Conservation (phyloP, 2,888 invertebrate species). For the Spodoptera littoralis region DNA sequence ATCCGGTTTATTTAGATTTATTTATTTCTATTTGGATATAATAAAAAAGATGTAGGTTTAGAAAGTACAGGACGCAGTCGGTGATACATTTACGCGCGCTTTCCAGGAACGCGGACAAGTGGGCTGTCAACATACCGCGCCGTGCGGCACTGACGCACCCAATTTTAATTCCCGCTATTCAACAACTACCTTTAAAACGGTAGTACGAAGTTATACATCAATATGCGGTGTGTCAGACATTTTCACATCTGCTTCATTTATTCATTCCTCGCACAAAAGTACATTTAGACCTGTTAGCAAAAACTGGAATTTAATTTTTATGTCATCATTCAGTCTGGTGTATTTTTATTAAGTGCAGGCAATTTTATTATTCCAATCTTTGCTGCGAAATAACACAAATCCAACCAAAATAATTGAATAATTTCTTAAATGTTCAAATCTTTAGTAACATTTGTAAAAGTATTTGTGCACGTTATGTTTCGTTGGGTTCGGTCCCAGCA, state of each 20-base stretch:
- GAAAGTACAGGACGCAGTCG: slow-evolving; percentile 48
- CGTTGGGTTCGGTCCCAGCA: slow-evolving; percentile 55
- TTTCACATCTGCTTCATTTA: slow-evolving; percentile 35
- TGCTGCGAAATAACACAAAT: slow-evolving; percentile 2
- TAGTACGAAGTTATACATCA: slow-evolving; percentile 29
- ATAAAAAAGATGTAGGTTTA: slow-evolving; percentile 20
- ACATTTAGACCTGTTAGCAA: slow-evolving; percentile 11
- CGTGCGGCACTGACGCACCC: slow-evolving; percentile 49
- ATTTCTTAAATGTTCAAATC: neutral
- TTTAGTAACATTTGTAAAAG: slow-evolving; percentile 13
- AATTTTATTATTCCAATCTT: slow-evolving; percentile 16
- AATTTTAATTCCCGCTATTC: slow-evolving; percentile 59
- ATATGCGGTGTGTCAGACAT: slow-evolving; percentile 31
- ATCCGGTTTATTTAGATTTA: too few relatives aligned
- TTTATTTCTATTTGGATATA: neutral
- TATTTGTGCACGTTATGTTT: slow-evolving; percentile 49
- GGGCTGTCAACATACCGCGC: slow-evolving; percentile 51
- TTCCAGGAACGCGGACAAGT: slow-evolving; percentile 58
- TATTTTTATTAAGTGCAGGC: slow-evolving; percentile 9
- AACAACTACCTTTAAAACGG: slow-evolving; percentile 40
- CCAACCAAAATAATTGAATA: neutral
- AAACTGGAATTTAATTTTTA: slow-evolving; percentile 4
- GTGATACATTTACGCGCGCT: slow-evolving; percentile 54
- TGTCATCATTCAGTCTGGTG: slow-evolving; percentile 1
- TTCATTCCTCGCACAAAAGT: slow-evolving; percentile 29